Base-by-base conservation (phyloP, 1,140 invertebrate species). In the Lucilia sericata region DNA sequence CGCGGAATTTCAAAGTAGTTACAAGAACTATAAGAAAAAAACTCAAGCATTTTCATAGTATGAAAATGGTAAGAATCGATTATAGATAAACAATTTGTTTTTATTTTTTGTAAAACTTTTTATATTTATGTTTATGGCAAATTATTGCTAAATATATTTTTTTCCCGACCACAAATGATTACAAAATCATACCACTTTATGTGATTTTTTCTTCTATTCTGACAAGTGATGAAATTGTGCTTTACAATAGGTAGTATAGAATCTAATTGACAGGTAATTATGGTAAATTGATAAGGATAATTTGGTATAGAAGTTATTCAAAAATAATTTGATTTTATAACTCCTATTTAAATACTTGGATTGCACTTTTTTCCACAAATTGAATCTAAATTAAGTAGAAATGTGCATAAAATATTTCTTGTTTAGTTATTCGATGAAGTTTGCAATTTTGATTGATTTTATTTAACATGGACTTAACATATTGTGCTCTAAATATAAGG, bases 21-120 rank as follows among this genome's bases (percentile, higher is more conserved):
- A n/a, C 55, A 42, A 42, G 55, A n/a, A 60, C 13, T 17, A n/a
- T 2, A 60, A 17, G 4, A 60, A 17, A n/a, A 17, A 1, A 60
- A 60, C 55, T 7, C 17, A n/a, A 60, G 5, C n/a, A 60, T 60
- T 17, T 17, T 14, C 5, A 60, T 14, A n/a, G 5, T 30, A 60
- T 60, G 55, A 60, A 60, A 60, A 60, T 60, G 14, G 55, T 60
- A 60, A 60, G 55, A 60, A 60, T 60, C 55, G 55, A 60, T 60
- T 60, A 60, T 60, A 60, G 55, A 60, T 60, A 14, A 60, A 60
- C 55, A 60, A 7, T 17, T n/a, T 17, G 14, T 17, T n/a, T 60
- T n/a, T 60, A 60, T n/a, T 60, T 17, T 60, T n/a, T 2, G 0
- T 0, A 42, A 10, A 8, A 42, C 42, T 60, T 60, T 60, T 60